Base-by-base conservation (phyloP, 1,140 invertebrate species). In the Lordiphosa stackelbergi region DNA sequence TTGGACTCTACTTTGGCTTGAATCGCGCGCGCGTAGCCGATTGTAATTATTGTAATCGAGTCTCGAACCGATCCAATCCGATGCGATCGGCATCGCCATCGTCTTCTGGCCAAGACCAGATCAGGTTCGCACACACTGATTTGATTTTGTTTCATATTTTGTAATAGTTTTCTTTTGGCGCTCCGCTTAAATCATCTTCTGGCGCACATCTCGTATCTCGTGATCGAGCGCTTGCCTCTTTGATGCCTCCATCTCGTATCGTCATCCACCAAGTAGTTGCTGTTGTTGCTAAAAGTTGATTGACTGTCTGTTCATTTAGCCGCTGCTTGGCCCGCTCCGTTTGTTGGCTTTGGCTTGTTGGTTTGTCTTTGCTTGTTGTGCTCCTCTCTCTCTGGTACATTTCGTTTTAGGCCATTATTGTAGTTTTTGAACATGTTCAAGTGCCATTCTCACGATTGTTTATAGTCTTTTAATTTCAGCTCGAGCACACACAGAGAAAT, bases 11-110 rank as follows among this genome's bases (percentile, higher is more conserved):
- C 31, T 81, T 83, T 84, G 64, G 70, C 11, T 46, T 77, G 78
- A 77, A 81, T 77, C 83, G 73, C 81, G 81, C 83, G 77, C 81
- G 81, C 83, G 81, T 85, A 85, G 81, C 81, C 53, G 83, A 85
- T 85, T 85, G 75, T 85, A 85, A 85, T 85, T 85, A 85, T 85
- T 85, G 81, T 85, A 85, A 85, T 85, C 81, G 84, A 85, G 68
- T 77, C 75, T 78, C 77, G 75, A 81, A 81, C 77, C 72, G 77
- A 81, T 83, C 77, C 75, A 75, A 81, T 81, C 75, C 75, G 77
- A 81, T 83, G 83, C 71, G 77, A 81, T 81, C 69, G 40, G 28
- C 24, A 56, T 56, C 47, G 45, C 9, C 34, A 60, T 37, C 41
- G 46, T 2, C 45, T 37, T 58, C 34, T 45, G 28, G 49, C 35